Base-by-base conservation (phyloP, 2,888 invertebrate genomes). In the Dryomyza anilis region DNA sequence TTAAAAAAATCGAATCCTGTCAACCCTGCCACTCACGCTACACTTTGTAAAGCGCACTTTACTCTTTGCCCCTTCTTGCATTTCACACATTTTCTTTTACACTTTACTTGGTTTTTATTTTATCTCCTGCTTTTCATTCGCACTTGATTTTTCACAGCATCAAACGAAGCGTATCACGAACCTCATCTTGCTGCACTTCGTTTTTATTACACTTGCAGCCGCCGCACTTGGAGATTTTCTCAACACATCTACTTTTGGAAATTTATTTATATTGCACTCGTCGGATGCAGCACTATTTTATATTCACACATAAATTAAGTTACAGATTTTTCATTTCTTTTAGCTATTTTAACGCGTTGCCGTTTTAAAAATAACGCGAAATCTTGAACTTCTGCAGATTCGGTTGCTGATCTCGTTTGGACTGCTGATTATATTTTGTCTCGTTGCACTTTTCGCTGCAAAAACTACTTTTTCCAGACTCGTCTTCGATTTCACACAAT, bases 101-200 rank as follows among this genome's bases (percentile, higher is more conserved):
- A 43, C 43, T 43, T 19, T 7, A 43, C 43, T 43, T 43, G 43
- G 19, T 29, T 52, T 52, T 52, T 14, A 6, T 29, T 10, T 48
- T 46, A 19, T 19, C 50, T 50, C n/a, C n/a, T n/a, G n/a, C n/a
- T n/a, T n/a, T n/a, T n/a, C n/a, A n/a, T n/a, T n/a, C n/a, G n/a
- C n/a, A n/a, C n/a, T n/a, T 33, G 55, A 55, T 55, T 55, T 50
- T 55, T 33, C n/a, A 16, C 3, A 10, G 25, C 10, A 43, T 12
- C 45, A 23, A 58, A 2, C 43, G 14, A 58, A 58, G 58, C 58
- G 29, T 45, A 16, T 29, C 58, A 27, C 14, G 33, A 14, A 12
- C 19, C 7, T 55, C 55, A 55, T n/a, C 55, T 55, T 55, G 55
- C 55, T 36, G 36, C 55, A 55, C 50, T 50, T 50, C 5, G n/a